These are phyloP conservation scores for Maniola jurtina DNA, from an alignment of 1,140 invertebrate genomes.

Conservation along the genomic window DNA sequence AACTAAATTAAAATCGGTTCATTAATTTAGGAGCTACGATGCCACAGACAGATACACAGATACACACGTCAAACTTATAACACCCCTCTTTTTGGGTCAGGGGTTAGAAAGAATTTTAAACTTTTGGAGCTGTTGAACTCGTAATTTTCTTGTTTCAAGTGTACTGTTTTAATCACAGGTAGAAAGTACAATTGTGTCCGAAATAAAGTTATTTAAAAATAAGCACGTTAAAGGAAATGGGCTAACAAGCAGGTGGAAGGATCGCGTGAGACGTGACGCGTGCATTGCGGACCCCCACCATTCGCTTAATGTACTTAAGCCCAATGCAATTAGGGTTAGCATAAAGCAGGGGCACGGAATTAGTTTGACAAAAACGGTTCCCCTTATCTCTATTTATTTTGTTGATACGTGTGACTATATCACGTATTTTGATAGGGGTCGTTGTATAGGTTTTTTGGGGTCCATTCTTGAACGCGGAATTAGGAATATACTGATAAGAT, in stretches of 20 bases:
- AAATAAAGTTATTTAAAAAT: slow-evolving; percentile 21
- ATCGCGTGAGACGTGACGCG: slow-evolving; percentile 20
- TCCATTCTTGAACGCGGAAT: too few relatives aligned
- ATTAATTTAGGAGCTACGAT: too few relatives aligned
- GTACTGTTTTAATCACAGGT: slow-evolving; percentile 1
- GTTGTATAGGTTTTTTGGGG: not conserved
- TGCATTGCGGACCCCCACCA: slow-evolving; percentile 9
- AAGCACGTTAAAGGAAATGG: slow-evolving; percentile 19
- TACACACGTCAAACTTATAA: too few relatives aligned
- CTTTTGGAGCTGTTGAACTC: not conserved
- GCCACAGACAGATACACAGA: too few relatives aligned
- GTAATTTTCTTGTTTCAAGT: slow-evolving; percentile 2
- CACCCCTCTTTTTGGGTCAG: too few relatives aligned
- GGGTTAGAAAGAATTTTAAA: too few relatives aligned
- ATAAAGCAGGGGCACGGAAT: not conserved
- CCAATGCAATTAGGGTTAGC: slow-evolving; percentile 19
- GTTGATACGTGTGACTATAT: not conserved
- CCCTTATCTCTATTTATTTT: not conserved
- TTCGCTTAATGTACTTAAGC: slow-evolving; percentile 19
- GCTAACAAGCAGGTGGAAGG: slow-evolving; percentile 22
- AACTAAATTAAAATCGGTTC: too few relatives aligned
- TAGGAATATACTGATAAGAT: too few relatives aligned
- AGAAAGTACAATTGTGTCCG: not conserved
- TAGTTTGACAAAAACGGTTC: not conserved
- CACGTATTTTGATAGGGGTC: not conserved